Evolutionary conservation across 2,888 invertebrate genomes (phyloP), one percentile per base, ranked within the genome.

Genomic region (Lepidochitona cinerea): DNA sequence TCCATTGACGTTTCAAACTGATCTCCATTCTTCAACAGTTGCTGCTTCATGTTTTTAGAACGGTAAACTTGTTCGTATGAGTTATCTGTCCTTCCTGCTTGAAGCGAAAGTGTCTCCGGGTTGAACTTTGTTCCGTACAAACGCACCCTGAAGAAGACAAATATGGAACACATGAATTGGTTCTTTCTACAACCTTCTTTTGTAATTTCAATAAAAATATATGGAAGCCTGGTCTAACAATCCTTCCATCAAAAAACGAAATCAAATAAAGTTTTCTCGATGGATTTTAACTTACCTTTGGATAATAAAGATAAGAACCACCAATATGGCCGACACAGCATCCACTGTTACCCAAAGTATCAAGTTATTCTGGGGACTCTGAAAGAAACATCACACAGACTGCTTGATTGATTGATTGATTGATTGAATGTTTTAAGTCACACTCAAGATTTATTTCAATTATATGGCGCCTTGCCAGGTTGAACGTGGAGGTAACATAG

Each of bases 301-400:
- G 23, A 84, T 77, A 54, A 85, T 75, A 73, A 85, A 87, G 23
- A 87, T 79, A 18, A 79, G 70, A 5, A 84, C 72, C 12, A 87
- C 78, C 54, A 82, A 35, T 1, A 85, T 37, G 1, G 79, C 79
- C 4, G 87, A 87, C 5, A 87, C 35, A 7, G 82, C 73, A 75
- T 88, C 87, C 18, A 82, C 78, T 6, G 82, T 76, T 35, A 87
- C 77, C 88, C 88, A 88, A 49, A 87, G 72, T 12, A 83, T 83
- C 53, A 82, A 73, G 74, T 87, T 87, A 32, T 72, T 79, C 36
- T 67, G 72, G 23, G 84, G 84, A 6, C 80, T 73, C 86, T 87
- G 83, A 23, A 81, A n/a, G 2, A 23, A n/a, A n/a, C n/a, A n/a
- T n/a, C n/a, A n/a, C n/a, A n/a, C n/a, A n/a, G n/a, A n/a, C n/a